phyloP scores from a whole-genome alignment of 2,888 invertebrate species.

The Agrotis clavis region DNA sequence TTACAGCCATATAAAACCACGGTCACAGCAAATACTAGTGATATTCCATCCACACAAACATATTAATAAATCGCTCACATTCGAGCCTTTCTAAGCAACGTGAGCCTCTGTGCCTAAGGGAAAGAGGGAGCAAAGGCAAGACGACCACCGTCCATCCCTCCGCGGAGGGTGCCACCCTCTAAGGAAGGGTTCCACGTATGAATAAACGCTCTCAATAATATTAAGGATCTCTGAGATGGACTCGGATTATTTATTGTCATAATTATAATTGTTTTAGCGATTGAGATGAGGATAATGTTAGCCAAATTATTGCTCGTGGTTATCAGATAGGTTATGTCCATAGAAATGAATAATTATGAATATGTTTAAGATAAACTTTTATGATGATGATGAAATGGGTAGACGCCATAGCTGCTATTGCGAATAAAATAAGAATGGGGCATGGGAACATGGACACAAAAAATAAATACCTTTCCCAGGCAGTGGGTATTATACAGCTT shows the following conservation, averaged over 20 bases:
- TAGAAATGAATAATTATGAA: no score
- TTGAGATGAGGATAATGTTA: no score
- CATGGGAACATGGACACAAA: no score
- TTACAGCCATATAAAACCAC: background rate
- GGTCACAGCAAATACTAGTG: background rate
- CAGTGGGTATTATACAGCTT: no score
- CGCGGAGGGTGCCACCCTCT: conserved; percentile 50
- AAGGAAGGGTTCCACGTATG: conserved; percentile 34
- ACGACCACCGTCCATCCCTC: conserved; percentile 32
- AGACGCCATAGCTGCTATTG: no score
- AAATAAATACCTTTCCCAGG: no score
- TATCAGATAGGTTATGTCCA: no score
- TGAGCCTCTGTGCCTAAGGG: conserved; percentile 26
- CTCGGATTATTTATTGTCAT: conserved; percentile 12
- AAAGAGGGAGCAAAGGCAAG: conserved; percentile 34
- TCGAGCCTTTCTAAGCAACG: conserved; percentile 1
- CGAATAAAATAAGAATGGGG: no score
- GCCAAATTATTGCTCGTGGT: background rate
- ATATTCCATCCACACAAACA: conserved; percentile 1
- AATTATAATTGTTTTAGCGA: conserved; percentile 13
- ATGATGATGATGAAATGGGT: no score
- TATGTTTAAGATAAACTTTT: no score
- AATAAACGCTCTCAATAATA: conserved; percentile 56
- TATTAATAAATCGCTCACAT: conserved; percentile 23
- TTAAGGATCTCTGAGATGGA: conserved; percentile 17